phyloP scores from a whole-genome alignment of 1,140 invertebrate genomes.

The Trachelipus rathkii region DNA sequence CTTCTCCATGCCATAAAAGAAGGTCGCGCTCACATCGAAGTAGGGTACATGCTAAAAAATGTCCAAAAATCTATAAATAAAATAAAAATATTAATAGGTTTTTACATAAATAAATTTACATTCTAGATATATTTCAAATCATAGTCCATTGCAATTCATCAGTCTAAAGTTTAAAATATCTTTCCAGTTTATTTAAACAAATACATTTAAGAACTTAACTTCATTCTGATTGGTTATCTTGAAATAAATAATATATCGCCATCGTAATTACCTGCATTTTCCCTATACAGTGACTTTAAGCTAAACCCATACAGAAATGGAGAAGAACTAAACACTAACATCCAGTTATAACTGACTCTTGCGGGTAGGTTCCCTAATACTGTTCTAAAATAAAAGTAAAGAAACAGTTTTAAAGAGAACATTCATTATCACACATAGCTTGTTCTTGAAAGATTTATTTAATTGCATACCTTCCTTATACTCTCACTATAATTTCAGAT shows the following conservation, averaged over 20 bases:
- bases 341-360: constrained; percentile 73
- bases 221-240: constrained; percentile 87
- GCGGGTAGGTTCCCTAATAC: constrained; percentile 28
- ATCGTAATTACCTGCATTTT: constrained; percentile 85
- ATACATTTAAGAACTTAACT: constrained; percentile 50
- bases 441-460: background rate
- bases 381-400: constrained; percentile 10
- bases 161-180: background rate
- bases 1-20: constrained; percentile 98
- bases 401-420: too few relatives aligned
- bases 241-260: constrained; percentile 87
- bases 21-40: constrained; percentile 89
- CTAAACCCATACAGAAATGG: constrained; percentile 97
- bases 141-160: background rate
- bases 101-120: background rate
- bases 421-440: too few relatives aligned
- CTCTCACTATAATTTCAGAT: constrained; percentile 39
- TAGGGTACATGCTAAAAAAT: constrained; percentile 84
- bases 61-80: constrained; percentile 83
- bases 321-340: constrained; percentile 91
- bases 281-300: constrained; percentile 91
- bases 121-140: background rate
- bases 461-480: constrained; percentile 37
- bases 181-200: constrained; percentile 17
- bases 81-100: background rate